Evolutionary conservation across 2,113 vertebrate species (phyloP).

Genomic region (Girardinichthys multiradiatus): DNA sequence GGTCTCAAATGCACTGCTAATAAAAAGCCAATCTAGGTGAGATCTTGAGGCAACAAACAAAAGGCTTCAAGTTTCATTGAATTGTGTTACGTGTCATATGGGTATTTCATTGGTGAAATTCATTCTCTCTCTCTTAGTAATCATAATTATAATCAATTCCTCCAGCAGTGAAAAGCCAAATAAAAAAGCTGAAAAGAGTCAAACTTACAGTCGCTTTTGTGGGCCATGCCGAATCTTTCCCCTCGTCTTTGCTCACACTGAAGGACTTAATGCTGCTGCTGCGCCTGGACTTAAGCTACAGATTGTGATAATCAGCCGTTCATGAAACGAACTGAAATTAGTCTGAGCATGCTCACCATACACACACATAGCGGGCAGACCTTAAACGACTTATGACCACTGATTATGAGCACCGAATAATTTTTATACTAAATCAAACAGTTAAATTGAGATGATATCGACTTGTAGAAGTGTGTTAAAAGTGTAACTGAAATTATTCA

Average conservation of each 20-base stretch:
- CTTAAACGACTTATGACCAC: slow-evolving; percentile 22
- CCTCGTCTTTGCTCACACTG: slow-evolving; percentile 38
- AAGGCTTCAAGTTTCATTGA: slow-evolving; percentile 17
- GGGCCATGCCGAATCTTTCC: slow-evolving; percentile 63
- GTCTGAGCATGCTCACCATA: slow-evolving; percentile 58
- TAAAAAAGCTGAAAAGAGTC: slow-evolving; percentile 25
- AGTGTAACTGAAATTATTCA: slow-evolving; percentile 46
- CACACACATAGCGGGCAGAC: slow-evolving; percentile 2
- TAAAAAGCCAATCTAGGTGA: slow-evolving; percentile 34
- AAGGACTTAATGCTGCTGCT: slow-evolving; percentile 31
- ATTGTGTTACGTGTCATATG: slow-evolving; percentile 12
- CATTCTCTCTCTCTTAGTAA: slow-evolving; percentile 16
- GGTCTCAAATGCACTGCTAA: slow-evolving; percentile 25
- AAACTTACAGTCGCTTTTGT: slow-evolving; percentile 71
- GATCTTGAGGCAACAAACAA: slow-evolving; percentile 41
- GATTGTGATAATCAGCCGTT: slow-evolving; percentile 68
- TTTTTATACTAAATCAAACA: neutral
- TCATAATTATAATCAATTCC: slow-evolving; percentile 24
- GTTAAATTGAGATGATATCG: neutral
- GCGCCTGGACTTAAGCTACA: slow-evolving; percentile 54
- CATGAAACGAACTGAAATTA: slow-evolving; percentile 59
- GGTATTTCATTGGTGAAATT: slow-evolving; percentile 18
- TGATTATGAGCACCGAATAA: neutral
- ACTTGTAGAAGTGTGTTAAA: slow-evolving; percentile 16
- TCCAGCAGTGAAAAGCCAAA: neutral